Conservation (phyloP, 2,888 invertebrate species). For the Enchytraeus crypticus region DNA sequence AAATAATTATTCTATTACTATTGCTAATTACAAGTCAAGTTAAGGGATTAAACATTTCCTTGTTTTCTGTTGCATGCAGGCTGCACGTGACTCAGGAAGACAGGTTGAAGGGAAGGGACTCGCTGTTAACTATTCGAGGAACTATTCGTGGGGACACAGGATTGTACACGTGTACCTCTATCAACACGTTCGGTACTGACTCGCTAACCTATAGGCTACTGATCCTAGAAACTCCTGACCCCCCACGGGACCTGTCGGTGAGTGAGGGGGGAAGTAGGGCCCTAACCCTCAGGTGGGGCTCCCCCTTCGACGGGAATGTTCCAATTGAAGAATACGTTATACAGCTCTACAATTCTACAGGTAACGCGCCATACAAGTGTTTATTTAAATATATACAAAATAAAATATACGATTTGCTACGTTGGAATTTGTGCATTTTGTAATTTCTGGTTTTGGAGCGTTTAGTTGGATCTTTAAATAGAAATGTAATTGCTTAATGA, state of each 20-base stretch:
- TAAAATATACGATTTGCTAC: background rate
- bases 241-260: conserved; percentile 74
- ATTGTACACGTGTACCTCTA: conserved; percentile 74
- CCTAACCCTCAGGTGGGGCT: conserved; percentile 78
- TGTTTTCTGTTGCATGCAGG: background rate
- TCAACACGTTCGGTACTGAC: conserved; percentile 81
- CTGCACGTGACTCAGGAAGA: conserved; percentile 22
- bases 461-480: too few species aligned
- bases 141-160: conserved; percentile 82
- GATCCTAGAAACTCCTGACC: conserved; percentile 82
- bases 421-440: background rate
- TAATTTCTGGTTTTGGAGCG: background rate
- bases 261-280: conserved; percentile 75
- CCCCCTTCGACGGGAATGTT: conserved; percentile 64
- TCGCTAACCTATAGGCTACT: conserved; percentile 81
- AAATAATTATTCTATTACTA: too few species aligned
- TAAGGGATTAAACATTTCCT: too few species aligned
- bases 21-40: background rate
- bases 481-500: too few species aligned
- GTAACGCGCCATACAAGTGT: background rate
- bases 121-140: conserved; percentile 72
- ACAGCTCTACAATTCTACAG: conserved; percentile 48
- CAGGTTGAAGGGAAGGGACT: conserved; percentile 52
- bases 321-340: conserved; percentile 79
- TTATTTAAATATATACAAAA: background rate